phyloP scores from a whole-genome alignment of 2,797 vertebrate species.

The Cynopterus sphinx region DNA sequence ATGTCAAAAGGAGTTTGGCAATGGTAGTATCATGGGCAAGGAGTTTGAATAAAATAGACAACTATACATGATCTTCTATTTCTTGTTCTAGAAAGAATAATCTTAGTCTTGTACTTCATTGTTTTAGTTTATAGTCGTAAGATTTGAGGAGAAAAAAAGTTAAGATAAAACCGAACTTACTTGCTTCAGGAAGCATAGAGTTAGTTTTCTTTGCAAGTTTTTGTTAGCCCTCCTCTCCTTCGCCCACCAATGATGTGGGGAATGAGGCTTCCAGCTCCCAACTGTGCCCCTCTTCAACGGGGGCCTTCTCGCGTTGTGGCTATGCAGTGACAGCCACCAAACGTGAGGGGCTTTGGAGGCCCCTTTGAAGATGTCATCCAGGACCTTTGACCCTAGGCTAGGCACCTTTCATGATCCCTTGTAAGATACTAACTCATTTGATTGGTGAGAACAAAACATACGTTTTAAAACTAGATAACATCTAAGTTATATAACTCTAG shows the following conservation, averaged over 20 bases:
- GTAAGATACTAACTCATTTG: neutral
- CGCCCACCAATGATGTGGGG: neutral
- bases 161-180: neutral
- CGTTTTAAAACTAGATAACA: neutral
- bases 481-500: neutral
- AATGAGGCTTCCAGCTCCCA: neutral
- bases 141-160: neutral
- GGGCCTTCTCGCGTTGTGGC: neutral
- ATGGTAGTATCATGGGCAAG: constrained; percentile 60
- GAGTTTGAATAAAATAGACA: constrained; percentile 36
- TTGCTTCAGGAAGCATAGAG: neutral
- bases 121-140: constrained; percentile 13
- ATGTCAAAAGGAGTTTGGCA: constrained; percentile 65
- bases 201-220: neutral
- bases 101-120: neutral
- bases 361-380: neutral
- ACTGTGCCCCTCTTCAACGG: neutral
- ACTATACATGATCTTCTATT: constrained; percentile 36
- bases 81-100: neutral
- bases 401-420: neutral
- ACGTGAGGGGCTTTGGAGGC: neutral
- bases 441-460: neutral
- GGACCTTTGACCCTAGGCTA: neutral
- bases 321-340: neutral
- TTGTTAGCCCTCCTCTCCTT: neutral